phyloP scores from a whole-genome alignment of 2,797 vertebrate species.

The Pseudocheirus occidentalis region DNA sequence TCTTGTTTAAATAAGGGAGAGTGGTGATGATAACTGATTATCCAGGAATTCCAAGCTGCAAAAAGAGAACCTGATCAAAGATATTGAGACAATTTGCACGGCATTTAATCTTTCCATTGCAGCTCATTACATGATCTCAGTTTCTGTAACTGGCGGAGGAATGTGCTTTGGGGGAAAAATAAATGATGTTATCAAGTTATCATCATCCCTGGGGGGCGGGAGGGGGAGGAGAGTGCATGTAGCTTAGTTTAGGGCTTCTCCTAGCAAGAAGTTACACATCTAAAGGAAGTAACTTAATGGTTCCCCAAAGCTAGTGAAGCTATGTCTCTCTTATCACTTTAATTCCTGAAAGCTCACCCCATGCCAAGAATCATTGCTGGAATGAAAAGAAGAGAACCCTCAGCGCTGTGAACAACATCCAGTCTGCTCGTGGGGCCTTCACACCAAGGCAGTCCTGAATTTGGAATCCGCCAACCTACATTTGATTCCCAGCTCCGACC shows the following conservation, averaged over 20 bases:
- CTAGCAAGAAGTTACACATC: neutral
- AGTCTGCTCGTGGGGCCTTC: neutral
- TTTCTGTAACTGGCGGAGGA: neutral
- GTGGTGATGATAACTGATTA: constrained; percentile 69
- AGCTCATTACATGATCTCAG: constrained; percentile 7
- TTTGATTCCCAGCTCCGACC: neutral
- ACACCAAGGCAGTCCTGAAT: neutral
- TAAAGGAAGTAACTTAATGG: neutral
- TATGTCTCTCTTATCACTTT: neutral
- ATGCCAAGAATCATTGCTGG: neutral
- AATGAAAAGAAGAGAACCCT: neutral
- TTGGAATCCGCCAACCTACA: neutral
- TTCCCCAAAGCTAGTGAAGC: neutral
- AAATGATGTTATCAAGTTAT: neutral
- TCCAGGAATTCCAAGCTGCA: constrained; percentile 63
- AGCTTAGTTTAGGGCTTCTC: neutral
- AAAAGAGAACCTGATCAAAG: constrained; percentile 68
- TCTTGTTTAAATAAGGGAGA: constrained; percentile 66
- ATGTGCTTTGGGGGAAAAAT: neutral
- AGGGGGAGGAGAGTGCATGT: neutral
- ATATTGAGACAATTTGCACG: constrained; percentile 68
- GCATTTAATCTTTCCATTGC: neutral
- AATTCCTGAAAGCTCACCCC: neutral
- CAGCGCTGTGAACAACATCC: neutral
- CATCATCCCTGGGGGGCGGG: neutral